Percentiles rank a stretch among this genome's conserved stretches.
phyloP scores from a whole-genome alignment of 2,113 vertebrate genomes.

The Cavia aperea region DNA sequence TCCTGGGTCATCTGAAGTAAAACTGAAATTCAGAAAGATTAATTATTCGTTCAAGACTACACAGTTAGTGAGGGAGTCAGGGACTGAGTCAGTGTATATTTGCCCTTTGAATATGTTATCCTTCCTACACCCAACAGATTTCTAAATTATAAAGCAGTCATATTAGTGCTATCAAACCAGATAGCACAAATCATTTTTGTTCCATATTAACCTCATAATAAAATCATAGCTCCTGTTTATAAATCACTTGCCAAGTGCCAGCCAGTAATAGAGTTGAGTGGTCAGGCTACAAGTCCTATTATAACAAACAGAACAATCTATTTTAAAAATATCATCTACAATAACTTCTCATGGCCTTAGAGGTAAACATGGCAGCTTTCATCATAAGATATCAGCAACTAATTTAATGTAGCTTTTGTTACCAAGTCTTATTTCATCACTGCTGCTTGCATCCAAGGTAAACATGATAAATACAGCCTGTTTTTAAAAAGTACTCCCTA shows the following conservation, averaged over 20 bases:
- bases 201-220: background rate
- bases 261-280: background rate
- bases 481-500: background rate
- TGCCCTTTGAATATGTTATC: background rate
- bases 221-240: background rate
- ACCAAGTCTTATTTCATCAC: background rate
- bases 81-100: background rate
- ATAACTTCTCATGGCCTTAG: background rate
- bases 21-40: conserved; percentile 31
- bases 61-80: background rate
- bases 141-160: background rate
- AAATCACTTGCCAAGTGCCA: background rate
- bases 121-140: background rate
- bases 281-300: background rate
- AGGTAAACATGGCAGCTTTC: background rate
- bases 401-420: background rate
- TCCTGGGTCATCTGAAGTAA: background rate
- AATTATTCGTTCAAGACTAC: background rate
- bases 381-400: background rate
- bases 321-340: background rate
- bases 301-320: background rate
- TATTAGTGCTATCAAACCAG: background rate
- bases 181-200: background rate
- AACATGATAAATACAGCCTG: background rate
- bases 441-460: background rate